Base-by-base conservation (phyloP, 1,140 invertebrate species). In the Neotoxoptera formosana region DNA sequence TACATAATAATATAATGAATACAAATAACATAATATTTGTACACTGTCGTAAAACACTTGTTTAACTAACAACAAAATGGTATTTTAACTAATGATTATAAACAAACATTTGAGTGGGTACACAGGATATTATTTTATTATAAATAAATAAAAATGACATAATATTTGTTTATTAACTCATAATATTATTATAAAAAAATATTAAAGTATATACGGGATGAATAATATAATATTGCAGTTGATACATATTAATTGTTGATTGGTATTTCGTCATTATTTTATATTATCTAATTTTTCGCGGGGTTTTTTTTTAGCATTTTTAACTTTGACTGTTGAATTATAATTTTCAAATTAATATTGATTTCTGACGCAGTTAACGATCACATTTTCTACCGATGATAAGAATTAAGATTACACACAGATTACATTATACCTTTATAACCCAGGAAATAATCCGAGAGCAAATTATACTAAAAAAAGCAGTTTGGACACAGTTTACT, bases 291-390 rank as follows among this genome's bases (percentile, higher is more conserved):
- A 41, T 56, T 56, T 8, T 25, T 56, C 9, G 25, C 23, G 41
- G 41, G 41, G 1, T 41, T 41, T 41, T 41, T 41, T 41, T 41
- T 41, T 41, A 41, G 41, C 14, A 60, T 60, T 30, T 60, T 60
- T 11, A 60, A 60, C 11, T 60, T 60, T 60, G 56, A 60, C 56
- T 60, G 1, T 56, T 60, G 9, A 60, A 25, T 30, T 30, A 30
- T 60, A 30, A 60, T 60, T 3, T 67, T n/a, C 30, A n/a, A n/a
- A 41, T 41, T 41, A 67, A n/a, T 67, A n/a, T 67, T 14, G 3
- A 11, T n/a, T 67, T 6, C 0, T 9, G 0, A 30, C 11, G 0
- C 2, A 30, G 30, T n/a, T 67, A 14, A 67, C 30, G 6, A 11
- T 67, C 11, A 9, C 30, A 67, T 67, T 67, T 30, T n/a, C 7